phyloP scores from a whole-genome alignment of 2,888 invertebrate species.

The Drosophila kanekoi region DNA sequence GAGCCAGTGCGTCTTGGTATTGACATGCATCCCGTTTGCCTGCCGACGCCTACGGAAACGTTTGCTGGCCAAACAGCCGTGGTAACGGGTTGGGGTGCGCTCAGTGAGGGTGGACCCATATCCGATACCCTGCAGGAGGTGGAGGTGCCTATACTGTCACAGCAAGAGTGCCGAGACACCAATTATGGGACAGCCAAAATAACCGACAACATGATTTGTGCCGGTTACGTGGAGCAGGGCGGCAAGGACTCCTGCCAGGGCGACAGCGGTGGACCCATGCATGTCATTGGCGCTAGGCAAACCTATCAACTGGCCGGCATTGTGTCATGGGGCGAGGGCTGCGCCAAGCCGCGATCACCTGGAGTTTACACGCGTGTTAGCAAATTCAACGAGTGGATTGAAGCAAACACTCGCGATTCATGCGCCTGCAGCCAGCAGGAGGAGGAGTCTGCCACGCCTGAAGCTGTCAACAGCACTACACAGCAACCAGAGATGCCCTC shows the following conservation, averaged over 20 bases:
- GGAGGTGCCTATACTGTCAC: conserved; percentile 89
- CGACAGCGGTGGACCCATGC: conserved; percentile 84
- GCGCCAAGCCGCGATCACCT: conserved; percentile 88
- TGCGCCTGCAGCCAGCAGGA: conserved; percentile 87
- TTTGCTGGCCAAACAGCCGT: conserved; percentile 85
- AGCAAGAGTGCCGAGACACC: conserved; percentile 85
- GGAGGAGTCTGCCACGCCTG: conserved; percentile 30
- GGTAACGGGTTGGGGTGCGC: conserved; percentile 93
- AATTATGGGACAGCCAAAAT: conserved; percentile 81
- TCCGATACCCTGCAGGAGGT: conserved; percentile 90
- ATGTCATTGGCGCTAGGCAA: conserved; percentile 63
- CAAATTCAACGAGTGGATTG: conserved; percentile 89
- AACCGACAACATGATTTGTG: conserved; percentile 84
- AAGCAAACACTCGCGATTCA: conserved; percentile 88
- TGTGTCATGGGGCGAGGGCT: conserved; percentile 87
- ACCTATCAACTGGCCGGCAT: conserved; percentile 87
- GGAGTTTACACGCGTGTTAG: conserved; percentile 94
- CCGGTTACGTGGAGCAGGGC: conserved; percentile 80
- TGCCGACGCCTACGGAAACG: conserved; percentile 86
- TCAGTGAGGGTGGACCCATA: conserved; percentile 89
- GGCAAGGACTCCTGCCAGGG: conserved; percentile 84
- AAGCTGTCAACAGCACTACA: conserved; percentile 23
- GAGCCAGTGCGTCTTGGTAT: conserved; percentile 87
- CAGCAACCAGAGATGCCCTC: conserved; percentile 26
- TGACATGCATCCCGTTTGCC: conserved; percentile 90